Percentiles rank a stretch among this genome's conserved stretches.
Conservation (phyloP, 2,797 vertebrate species). For the Mus spretus region DNA sequence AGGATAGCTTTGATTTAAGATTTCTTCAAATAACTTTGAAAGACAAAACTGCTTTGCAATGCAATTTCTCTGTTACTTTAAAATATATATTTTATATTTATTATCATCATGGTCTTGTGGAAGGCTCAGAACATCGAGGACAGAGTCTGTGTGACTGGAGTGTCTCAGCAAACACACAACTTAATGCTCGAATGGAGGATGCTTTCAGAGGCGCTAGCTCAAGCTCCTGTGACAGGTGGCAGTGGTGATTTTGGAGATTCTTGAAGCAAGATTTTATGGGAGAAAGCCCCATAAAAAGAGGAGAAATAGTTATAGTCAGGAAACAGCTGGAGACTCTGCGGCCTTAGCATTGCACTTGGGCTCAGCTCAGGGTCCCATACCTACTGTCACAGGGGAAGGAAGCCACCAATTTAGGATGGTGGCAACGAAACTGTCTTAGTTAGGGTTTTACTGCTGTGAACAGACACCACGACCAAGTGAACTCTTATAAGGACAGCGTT, state of each 20-base stretch:
- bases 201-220: neutral
- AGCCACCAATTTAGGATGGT: neutral
- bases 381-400: neutral
- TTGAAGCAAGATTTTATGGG: neutral
- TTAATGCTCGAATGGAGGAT: rapidly evolving
- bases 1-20: neutral
- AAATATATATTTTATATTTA: neutral
- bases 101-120: neutral
- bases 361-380: neutral
- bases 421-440: neutral
- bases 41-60: neutral
- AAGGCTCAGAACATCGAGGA: neutral
- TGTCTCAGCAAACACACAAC: neutral
- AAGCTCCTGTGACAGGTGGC: neutral
- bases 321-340: neutral
- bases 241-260: neutral
- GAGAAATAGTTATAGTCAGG: neutral
- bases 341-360: neutral
- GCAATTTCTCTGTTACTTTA: neutral
- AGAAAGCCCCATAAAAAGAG: neutral
- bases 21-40: neutral
- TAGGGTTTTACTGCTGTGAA: neutral
- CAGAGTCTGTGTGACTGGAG: too few relatives aligned
- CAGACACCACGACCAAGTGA: neutral
- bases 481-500: neutral